Evolutionary conservation across 1,140 invertebrate genomes (phyloP), one percentile per base, ranked within the genome.

Genomic region (Cydia fagiglandana): DNA sequence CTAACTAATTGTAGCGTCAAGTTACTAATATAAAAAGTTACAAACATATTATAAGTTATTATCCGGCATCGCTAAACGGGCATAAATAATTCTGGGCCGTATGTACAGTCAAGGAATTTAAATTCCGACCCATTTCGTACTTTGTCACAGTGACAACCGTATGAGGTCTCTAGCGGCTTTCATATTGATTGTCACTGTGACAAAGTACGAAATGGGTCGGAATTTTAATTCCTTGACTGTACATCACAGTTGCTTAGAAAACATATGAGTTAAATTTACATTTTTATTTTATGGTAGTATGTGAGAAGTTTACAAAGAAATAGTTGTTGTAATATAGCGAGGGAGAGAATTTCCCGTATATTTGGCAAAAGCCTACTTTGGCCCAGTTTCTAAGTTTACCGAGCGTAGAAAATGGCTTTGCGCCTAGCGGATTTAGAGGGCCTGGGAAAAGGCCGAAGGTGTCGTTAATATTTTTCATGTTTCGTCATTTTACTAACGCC

Each of bases 321-420:
- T 89, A 91, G 89, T 90, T 90, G 82, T 86, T 90, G 88, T 90
- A 87, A 91, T 79, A 87, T 90, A 87, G 86, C 84, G 82, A 82
- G 80, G 81, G 76, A 80, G 84, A 81, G 81, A 87, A 86, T 84
- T 87, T 86, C 81, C 85, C 84, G 84, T 89, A 87, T 88, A 89
- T 90, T 87, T 88, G 79, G 84, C 83, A 84, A 86, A 90, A 89
- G 88, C 87, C 90, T 88, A 91, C 88, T 90, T 90, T 90, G 88
- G 83, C 90, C 89, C 84, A 90, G 88, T 91, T 92, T 87, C 87
- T 86, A 84, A 89, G 84, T 90, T 91, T 90, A 88, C 88, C 84
- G 86, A 90, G 84, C 88, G 84, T 86, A 83, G 85, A 91, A 88
- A 91, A 91, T 91, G 86, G 85, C 82, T 90, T 88, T 84, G 82